Base-by-base conservation (phyloP, 2,797 vertebrate species). In the Sparus aurata region DNA sequence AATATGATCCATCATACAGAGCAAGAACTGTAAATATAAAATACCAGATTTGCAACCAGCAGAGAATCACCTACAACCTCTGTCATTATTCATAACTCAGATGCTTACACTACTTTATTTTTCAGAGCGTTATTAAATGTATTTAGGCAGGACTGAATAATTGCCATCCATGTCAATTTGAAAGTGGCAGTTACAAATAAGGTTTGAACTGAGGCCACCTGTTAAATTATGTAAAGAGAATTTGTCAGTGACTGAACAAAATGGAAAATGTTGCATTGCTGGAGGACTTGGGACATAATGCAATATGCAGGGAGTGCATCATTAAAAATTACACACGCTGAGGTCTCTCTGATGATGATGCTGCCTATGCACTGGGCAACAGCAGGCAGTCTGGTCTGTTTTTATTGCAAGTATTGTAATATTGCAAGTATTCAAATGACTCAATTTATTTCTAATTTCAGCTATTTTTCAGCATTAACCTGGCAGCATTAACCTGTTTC, bases 401-500 rank as follows among this genome's bases (percentile, higher is more conserved):
- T 80, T 80, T 74, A 71, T 74, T 58, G 23, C 23, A 50, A 38
- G 12, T 23, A 23, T 52, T 61, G n/a, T n/a, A n/a, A n/a, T 74
- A 71, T 74, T 58, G 23, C 23, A 50, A 38, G 12, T 23, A 23
- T 80, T 77, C 23, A 81, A 68, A 84, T 63, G 63, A 80, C 58
- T 85, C 52, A 9, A 13, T 73, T 79, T 68, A 12, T 58, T 70
- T 74, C 79, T 80, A 66, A 53, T 87, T 73, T 71, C 46, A 52
- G 63, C 41, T 41, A 38, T 47, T 59, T 69, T 43, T 65, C 71
- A 78, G 71, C 61, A 54, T 41, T 71, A 38, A 38, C 16, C n/a
- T 57, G 49, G 27, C 16, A 73, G 38, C 53, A 45, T 63, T 70
- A 70, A 66, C 27, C 34, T 17, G 22, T 65, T 73, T 71, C 41